These are phyloP conservation scores for Carduelis carduelis DNA, from an alignment of 2,797 vertebrate species.

Conservation along the genomic window DNA sequence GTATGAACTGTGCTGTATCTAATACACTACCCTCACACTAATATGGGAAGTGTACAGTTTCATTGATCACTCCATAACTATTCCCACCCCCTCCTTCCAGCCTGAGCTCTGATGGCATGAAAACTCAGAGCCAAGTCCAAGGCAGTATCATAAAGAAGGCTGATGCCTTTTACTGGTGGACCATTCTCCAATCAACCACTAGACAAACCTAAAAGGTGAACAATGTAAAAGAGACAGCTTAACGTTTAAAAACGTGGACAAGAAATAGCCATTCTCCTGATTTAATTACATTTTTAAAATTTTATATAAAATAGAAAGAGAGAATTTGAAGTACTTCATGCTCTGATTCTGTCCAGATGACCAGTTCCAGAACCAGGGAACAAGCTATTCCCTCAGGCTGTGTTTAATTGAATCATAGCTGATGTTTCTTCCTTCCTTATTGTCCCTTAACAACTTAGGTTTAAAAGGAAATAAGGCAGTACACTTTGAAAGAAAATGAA, in stretches of 20 bases:
- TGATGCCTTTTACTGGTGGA: neutral
- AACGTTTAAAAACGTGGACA: neutral
- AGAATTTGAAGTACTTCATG: neutral
- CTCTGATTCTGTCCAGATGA: neutral
- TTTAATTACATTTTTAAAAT: neutral
- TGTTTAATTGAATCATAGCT: neutral
- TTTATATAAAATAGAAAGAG: neutral
- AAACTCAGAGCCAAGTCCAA: neutral
- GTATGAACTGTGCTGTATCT: neutral
- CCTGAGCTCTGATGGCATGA: neutral
- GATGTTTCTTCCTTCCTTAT: neutral
- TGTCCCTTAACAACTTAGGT: neutral
- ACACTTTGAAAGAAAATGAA: neutral
- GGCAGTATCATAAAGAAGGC: neutral
- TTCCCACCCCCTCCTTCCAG: neutral
- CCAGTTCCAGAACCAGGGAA: neutral
- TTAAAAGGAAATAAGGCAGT: neutral
- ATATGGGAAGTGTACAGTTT: neutral
- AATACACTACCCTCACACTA: neutral
- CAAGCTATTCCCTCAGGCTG: neutral
- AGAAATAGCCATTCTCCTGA: neutral
- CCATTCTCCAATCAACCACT: neutral
- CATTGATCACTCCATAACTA: neutral
- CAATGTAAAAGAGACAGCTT: neutral
- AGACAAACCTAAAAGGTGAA: neutral